These are phyloP conservation scores for Ibycter americanus DNA, from an alignment of 2,797 vertebrate species.

Conservation along the genomic window DNA sequence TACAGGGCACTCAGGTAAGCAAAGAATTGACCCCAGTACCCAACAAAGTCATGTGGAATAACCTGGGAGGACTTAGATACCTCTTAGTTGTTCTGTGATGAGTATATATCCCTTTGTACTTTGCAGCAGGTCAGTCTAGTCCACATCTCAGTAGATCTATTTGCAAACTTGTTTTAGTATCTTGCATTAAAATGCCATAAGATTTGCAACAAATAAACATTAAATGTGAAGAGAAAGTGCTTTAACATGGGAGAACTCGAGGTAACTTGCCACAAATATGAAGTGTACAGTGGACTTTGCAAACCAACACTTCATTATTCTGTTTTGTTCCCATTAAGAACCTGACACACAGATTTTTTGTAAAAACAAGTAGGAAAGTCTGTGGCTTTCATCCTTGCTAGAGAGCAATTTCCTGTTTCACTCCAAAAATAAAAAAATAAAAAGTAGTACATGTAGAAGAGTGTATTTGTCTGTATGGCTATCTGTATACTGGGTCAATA, in stretches of 20 bases:
- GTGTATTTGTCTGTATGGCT: not conserved
- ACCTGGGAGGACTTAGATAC: not conserved
- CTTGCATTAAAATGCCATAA: not conserved
- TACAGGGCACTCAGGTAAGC: not conserved
- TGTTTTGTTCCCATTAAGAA: not conserved
- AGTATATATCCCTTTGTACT: not conserved
- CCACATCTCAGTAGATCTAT: not conserved
- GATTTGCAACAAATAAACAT: not conserved
- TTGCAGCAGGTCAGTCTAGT: not conserved
- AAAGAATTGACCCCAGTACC: not conserved
- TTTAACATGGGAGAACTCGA: not conserved
- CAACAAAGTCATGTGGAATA: not conserved
- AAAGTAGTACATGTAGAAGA: not conserved
- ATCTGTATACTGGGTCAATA: conserved; percentile 11
- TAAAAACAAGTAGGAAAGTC: not conserved
- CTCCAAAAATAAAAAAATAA: not conserved
- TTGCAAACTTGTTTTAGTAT: not conserved
- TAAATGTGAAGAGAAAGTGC: not conserved
- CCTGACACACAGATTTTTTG: not conserved
- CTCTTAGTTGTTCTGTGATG: not conserved
- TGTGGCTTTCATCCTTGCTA: not conserved
- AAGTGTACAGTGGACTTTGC: not conserved
- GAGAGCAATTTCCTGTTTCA: not conserved
- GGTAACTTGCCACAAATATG: not conserved
- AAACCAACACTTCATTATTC: not conserved